Conservation (phyloP, 2,797 vertebrate species). For the Hydrocynus forskahlii region DNA sequence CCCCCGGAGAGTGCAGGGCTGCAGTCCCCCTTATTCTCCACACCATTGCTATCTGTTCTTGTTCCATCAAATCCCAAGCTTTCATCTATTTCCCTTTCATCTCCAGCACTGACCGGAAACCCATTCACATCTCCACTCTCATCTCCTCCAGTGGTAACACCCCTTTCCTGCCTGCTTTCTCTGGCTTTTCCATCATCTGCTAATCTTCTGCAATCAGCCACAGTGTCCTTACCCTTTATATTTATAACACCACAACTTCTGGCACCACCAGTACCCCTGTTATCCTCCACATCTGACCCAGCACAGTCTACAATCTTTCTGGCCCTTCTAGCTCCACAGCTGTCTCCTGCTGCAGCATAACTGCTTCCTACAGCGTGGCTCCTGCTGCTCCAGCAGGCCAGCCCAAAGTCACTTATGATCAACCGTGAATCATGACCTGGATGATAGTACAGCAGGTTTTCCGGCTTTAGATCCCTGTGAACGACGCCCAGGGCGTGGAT, state of each 20-base stretch:
- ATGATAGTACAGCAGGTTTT: conserved; percentile 73
- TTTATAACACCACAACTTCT: conserved; percentile 38
- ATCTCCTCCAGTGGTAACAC: conserved; percentile 37
- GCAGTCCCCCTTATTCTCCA: conserved; percentile 21
- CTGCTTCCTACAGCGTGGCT: not conserved
- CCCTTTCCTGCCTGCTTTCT: conserved; percentile 39
- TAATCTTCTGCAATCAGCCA: conserved; percentile 45
- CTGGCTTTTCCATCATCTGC: conserved; percentile 41
- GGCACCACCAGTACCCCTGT: conserved; percentile 15
- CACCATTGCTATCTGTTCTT: conserved; percentile 14
- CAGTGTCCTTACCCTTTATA: conserved; percentile 24
- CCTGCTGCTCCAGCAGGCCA: conserved; percentile 62
- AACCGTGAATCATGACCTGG: conserved; percentile 69
- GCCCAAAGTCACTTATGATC: conserved; percentile 72
- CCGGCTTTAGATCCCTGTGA: conserved; percentile 72
- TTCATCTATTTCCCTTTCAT: conserved; percentile 52
- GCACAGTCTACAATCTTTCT: conserved; percentile 17
- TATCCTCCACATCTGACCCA: conserved; percentile 9
- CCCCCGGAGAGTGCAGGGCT: not conserved
- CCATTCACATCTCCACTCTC: conserved; percentile 32
- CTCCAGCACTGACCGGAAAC: conserved; percentile 28
- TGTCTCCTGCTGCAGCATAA: not conserved
- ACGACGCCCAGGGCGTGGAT: conserved; percentile 69
- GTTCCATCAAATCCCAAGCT: conserved; percentile 37
- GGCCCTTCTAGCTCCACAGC: not conserved